A percentile compares a stretch with the other conserved stretches of the same genome.
These are phyloP conservation scores for Ancistrus triradiatus DNA, from an alignment of 2,113 vertebrate genomes.

Conservation along the genomic window DNA sequence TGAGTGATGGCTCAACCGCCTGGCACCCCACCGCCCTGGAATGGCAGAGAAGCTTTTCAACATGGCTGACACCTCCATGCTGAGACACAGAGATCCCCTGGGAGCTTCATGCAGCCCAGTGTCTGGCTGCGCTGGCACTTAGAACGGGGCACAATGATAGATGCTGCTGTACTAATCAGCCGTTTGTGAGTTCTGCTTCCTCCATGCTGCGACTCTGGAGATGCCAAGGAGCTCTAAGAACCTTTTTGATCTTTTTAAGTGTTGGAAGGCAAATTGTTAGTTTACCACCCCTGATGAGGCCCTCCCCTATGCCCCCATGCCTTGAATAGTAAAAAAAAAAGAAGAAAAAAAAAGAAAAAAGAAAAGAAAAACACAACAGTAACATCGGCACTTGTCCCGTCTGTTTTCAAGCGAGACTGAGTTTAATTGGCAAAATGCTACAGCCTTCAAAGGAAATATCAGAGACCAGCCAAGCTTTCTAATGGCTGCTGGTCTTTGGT, in stretches of 20 bases:
- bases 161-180: slow-evolving; percentile 50
- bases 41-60: slow-evolving; percentile 48
- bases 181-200: slow-evolving; percentile 40
- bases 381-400: slow-evolving; percentile 41
- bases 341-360: too few relatives aligned
- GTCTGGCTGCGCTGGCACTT: slow-evolving; percentile 39
- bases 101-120: slow-evolving; percentile 42
- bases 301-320: slow-evolving; percentile 31
- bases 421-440: slow-evolving; percentile 42
- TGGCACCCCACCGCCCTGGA: slow-evolving; percentile 36
- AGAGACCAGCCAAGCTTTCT: slow-evolving; percentile 37
- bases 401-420: slow-evolving; percentile 43
- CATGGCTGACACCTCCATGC: slow-evolving; percentile 39
- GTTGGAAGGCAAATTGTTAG: slow-evolving; percentile 48
- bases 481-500: slow-evolving; percentile 33
- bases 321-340: slow-evolving; percentile 34
- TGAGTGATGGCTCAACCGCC: slow-evolving; percentile 38
- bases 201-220: slow-evolving; percentile 40
- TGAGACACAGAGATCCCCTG: slow-evolving; percentile 44
- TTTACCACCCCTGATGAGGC: slow-evolving; percentile 45
- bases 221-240: slow-evolving; percentile 44
- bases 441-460: slow-evolving; percentile 41
- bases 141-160: slow-evolving; percentile 44
- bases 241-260: slow-evolving; percentile 53
- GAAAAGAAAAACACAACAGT: slow-evolving; percentile 44